Conservation (phyloP, 2,113 vertebrate genomes). For the Sphaerodactylus townsendi region DNA sequence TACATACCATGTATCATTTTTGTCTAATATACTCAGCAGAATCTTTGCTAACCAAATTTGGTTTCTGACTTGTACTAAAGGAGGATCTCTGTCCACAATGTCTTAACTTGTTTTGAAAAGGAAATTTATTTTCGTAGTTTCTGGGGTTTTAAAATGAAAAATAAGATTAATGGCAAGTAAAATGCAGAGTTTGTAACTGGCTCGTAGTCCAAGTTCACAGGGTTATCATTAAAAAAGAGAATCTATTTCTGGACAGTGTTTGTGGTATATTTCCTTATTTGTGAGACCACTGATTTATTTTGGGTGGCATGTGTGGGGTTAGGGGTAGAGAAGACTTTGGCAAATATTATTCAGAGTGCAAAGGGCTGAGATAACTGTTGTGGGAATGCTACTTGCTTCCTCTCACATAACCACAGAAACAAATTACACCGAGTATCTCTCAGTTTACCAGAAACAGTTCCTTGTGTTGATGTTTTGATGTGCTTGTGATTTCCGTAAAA, state of each 20-base stretch:
- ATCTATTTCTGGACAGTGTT: conserved; percentile 69
- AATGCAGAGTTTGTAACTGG: conserved; percentile 48
- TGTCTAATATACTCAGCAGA: background rate
- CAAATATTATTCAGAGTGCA: conserved; percentile 27
- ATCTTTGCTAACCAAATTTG: background rate
- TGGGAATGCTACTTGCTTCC: conserved; percentile 24
- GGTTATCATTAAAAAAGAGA: conserved; percentile 63
- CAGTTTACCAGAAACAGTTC: conserved; percentile 51
- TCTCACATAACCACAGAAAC: conserved; percentile 7
- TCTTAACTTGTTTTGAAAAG: conserved; percentile 41
- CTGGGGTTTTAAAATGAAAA: conserved; percentile 9
- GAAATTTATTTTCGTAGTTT: conserved; percentile 46
- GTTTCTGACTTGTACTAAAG: background rate
- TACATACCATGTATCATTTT: background rate
- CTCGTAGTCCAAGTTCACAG: conserved; percentile 29
- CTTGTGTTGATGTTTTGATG: conserved; percentile 55
- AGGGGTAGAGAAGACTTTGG: conserved; percentile 55
- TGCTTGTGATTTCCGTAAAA: conserved; percentile 38
- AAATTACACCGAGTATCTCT: conserved; percentile 45
- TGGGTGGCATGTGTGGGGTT: conserved; percentile 60
- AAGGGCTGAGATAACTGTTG: conserved; percentile 59
- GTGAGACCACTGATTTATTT: background rate
- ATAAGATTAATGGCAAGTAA: conserved; percentile 44
- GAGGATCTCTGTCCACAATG: background rate
- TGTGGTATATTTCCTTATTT: conserved; percentile 56